Conservation (phyloP, 2,797 vertebrate genomes). For the Bucorvus abyssinicus region DNA sequence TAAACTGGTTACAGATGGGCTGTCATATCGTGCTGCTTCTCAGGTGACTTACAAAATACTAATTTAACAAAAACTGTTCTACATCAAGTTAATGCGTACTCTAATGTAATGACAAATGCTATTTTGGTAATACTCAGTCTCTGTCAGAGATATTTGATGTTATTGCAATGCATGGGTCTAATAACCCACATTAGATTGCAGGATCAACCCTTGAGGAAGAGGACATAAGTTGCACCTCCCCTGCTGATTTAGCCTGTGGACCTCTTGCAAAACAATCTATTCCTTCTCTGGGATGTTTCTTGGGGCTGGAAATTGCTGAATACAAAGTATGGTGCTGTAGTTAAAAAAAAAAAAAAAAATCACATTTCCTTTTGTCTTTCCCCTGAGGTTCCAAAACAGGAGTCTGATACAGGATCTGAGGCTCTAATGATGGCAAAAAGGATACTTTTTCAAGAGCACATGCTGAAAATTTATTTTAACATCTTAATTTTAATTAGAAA, state of each 20-base stretch:
- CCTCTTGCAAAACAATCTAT: neutral
- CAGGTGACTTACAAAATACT: neutral
- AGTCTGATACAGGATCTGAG: neutral
- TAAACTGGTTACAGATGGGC: neutral
- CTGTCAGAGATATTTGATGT: neutral
- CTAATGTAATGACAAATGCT: neutral
- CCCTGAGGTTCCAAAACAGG: neutral
- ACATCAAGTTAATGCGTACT: neutral
- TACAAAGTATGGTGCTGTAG: neutral
- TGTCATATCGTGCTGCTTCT: neutral
- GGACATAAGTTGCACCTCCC: neutral
- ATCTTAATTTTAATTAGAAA: neutral
- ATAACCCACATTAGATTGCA: neutral
- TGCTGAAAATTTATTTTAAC: neutral
- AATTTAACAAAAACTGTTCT: neutral
- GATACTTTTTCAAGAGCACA: neutral
- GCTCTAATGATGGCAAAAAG: neutral
- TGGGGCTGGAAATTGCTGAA: neutral
- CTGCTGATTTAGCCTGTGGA: neutral
- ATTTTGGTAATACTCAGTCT: neutral
- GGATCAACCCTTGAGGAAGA: neutral
- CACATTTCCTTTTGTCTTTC: neutral
- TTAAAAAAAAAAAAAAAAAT: neutral
- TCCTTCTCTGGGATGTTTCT: neutral
- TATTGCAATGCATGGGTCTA: neutral